phyloP scores from a whole-genome alignment of 2,797 vertebrate genomes.

The Pipistrellus pygmaeus region DNA sequence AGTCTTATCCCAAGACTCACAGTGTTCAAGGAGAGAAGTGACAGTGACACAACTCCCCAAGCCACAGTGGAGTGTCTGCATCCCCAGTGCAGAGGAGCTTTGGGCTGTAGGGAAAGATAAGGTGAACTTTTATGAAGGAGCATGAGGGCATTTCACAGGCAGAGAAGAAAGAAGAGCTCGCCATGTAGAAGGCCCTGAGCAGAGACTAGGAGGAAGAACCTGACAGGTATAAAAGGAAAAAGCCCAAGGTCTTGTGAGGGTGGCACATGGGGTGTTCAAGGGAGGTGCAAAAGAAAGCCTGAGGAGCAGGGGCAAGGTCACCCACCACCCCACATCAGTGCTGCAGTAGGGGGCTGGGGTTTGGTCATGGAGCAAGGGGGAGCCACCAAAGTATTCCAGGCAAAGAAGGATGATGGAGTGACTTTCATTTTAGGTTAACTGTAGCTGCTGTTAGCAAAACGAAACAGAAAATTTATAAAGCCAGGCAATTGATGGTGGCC shows the following conservation, averaged over 20 bases:
- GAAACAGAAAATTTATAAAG: not conserved
- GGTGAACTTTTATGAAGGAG: not conserved
- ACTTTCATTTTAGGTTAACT: not conserved
- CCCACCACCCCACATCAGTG: not conserved
- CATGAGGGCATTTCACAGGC: not conserved
- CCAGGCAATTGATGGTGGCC: not conserved
- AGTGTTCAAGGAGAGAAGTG: not conserved
- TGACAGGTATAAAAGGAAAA: not conserved
- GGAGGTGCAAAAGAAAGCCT: not conserved
- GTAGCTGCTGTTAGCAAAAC: not conserved
- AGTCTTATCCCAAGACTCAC: not conserved
- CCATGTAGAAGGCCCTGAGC: not conserved
- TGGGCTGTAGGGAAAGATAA: not conserved
- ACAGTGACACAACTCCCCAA: not conserved
- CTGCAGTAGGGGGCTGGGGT: accelerated
- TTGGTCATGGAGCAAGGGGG: not conserved
- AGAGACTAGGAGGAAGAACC: not conserved
- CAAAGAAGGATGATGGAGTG: not conserved
- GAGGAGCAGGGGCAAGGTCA: not conserved
- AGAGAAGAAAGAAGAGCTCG: not conserved
- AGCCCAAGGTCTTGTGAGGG: not conserved
- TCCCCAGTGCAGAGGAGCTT: not conserved
- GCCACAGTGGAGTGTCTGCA: not conserved
- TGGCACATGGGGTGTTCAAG: accelerated
- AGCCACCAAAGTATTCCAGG: not conserved